Percentiles rank a stretch among this genome's conserved stretches.
phyloP scores from a whole-genome alignment of 2,797 vertebrate species.

The Galagoides demidoff region DNA sequence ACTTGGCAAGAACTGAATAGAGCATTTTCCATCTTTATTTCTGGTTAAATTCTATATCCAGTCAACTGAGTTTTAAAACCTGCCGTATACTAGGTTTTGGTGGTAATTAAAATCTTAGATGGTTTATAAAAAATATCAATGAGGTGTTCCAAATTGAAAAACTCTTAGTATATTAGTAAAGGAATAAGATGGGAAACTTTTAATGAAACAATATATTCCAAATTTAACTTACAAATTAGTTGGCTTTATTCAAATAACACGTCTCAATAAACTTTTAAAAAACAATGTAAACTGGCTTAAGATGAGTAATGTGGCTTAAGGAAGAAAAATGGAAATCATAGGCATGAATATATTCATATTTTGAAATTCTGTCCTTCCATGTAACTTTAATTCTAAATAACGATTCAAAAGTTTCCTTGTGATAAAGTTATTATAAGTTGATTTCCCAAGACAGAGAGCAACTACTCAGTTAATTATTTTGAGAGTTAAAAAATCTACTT shows the following conservation, averaged over 20 bases:
- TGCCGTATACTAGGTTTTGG: neutral
- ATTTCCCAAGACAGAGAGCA: neutral
- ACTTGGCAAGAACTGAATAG: constrained; percentile 40
- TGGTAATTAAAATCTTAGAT: neutral
- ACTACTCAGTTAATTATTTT: neutral
- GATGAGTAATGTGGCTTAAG: constrained; percentile 24
- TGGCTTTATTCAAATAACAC: neutral
- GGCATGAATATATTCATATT: neutral
- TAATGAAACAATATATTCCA: neutral
- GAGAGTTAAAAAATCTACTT: neutral
- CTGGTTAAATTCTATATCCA: constrained; percentile 36
- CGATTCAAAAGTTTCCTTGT: neutral
- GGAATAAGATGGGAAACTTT: neutral
- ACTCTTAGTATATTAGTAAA: neutral
- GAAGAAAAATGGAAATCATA: neutral
- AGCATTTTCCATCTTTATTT: constrained; percentile 58
- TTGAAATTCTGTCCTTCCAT: neutral
- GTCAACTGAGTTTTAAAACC: constrained; percentile 42
- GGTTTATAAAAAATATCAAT: constrained; percentile 54
- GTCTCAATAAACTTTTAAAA: neutral
- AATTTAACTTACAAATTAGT: neutral
- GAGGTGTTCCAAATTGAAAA: constrained; percentile 29
- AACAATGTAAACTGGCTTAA: neutral
- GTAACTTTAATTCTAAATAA: constrained; percentile 16
- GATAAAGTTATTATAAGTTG: neutral